These are phyloP conservation scores for Glyptemys insculpta DNA, from an alignment of 2,797 vertebrate species.

Conservation along the genomic window DNA sequence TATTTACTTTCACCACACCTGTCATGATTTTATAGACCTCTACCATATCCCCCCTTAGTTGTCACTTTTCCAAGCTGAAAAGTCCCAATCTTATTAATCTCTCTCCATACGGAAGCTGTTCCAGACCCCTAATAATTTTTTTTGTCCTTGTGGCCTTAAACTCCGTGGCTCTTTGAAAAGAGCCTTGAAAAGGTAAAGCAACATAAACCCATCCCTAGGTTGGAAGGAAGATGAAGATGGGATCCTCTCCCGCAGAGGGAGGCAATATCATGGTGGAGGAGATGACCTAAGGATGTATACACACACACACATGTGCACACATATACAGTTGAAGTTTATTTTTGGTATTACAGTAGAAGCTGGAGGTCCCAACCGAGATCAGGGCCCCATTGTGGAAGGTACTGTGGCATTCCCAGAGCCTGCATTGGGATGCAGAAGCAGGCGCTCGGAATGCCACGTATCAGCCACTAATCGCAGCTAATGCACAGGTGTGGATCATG, in stretches of 20 bases:
- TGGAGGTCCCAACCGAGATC: not conserved
- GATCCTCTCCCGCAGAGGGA: not conserved
- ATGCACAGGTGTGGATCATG: not conserved
- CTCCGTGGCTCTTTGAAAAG: not conserved
- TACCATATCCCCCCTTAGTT: no score
- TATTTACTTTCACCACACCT: no score
- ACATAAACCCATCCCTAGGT: not conserved
- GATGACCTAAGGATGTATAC: no score
- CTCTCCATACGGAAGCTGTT: no score
- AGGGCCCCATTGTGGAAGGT: not conserved
- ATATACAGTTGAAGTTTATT: no score
- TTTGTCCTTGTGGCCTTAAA: not conserved
- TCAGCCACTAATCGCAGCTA: not conserved
- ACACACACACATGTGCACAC: no score
- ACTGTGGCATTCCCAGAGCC: not conserved
- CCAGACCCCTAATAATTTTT: no score
- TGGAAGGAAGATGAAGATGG: not conserved
- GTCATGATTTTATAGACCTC: no score
- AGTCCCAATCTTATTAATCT: no score
- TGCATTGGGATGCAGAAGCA: not conserved
- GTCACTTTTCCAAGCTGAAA: no score
- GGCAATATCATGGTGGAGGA: not conserved
- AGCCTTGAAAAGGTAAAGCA: not conserved
- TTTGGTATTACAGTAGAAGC: not conserved
- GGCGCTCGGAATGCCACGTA: not conserved